These are phyloP conservation scores for Podargus strigoides DNA, from an alignment of 2,797 vertebrate species.

Conservation along the genomic window DNA sequence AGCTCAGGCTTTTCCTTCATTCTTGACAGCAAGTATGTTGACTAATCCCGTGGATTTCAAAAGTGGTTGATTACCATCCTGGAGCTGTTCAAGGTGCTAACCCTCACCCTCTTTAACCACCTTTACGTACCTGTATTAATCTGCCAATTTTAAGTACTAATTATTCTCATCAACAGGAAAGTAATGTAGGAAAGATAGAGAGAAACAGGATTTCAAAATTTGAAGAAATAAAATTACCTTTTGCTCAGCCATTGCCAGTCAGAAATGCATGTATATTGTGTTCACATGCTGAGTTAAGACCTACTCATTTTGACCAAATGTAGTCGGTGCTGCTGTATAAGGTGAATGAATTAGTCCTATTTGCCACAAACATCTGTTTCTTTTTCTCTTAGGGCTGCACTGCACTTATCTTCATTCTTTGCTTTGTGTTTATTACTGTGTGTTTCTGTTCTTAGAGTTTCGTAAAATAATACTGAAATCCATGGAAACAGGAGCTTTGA, in stretches of 20 bases:
- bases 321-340: neutral
- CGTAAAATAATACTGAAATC: neutral
- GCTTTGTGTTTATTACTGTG: neutral
- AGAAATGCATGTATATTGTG: neutral
- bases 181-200: neutral
- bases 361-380: neutral
- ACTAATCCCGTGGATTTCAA: neutral
- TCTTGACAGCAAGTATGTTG: neutral
- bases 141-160: neutral
- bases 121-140: neutral
- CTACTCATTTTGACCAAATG: neutral
- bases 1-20: neutral
- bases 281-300: neutral
- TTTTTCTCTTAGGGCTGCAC: neutral
- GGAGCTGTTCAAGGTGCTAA: slow-evolving; percentile 17
- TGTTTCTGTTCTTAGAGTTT: neutral
- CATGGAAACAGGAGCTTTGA: neutral
- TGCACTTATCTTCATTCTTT: neutral
- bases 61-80: accelerated
- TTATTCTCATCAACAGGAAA: neutral
- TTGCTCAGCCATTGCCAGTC: neutral
- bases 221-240: neutral
- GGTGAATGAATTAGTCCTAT: neutral
- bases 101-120: neutral
- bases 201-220: neutral